Conservation (phyloP, 2,113 vertebrate genomes). For the Rhagologus leucostigma region DNA sequence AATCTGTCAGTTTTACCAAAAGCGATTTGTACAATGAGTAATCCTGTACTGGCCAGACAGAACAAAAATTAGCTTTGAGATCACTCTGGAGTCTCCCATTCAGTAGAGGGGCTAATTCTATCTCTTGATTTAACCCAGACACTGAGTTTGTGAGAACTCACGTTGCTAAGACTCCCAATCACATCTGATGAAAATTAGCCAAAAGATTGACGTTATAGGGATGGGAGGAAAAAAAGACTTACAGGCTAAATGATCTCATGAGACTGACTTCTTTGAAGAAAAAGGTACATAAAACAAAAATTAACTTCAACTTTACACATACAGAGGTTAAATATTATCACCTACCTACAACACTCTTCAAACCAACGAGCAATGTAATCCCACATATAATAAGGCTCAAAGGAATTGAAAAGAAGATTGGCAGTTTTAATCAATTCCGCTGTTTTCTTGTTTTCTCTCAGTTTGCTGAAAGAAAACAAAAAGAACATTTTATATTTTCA, state of each 20-base stretch:
- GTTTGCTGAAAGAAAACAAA: conserved; percentile 80
- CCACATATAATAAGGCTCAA: conserved; percentile 99
- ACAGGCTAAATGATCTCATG: neutral
- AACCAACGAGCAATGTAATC: conserved; percentile 98
- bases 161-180: fast-evolving
- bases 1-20: neutral
- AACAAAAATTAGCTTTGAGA: neutral
- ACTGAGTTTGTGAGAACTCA: neutral
- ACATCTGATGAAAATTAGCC: neutral
- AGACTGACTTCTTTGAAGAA: neutral
- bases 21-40: neutral
- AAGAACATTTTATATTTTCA: neutral
- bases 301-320: neutral
- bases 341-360: conserved; percentile 96
- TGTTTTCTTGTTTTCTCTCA: conserved; percentile 97
- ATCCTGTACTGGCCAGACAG: neutral
- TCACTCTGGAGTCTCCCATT: neutral
- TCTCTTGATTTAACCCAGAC: neutral
- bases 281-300: neutral
- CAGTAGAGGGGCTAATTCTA: neutral
- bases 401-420: conserved; percentile 98
- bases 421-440: conserved; percentile 98
- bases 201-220: neutral
- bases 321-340: neutral
- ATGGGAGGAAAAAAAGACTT: neutral